phyloP scores from a whole-genome alignment of 1,140 invertebrate species.

The Drosophila nannoptera region DNA sequence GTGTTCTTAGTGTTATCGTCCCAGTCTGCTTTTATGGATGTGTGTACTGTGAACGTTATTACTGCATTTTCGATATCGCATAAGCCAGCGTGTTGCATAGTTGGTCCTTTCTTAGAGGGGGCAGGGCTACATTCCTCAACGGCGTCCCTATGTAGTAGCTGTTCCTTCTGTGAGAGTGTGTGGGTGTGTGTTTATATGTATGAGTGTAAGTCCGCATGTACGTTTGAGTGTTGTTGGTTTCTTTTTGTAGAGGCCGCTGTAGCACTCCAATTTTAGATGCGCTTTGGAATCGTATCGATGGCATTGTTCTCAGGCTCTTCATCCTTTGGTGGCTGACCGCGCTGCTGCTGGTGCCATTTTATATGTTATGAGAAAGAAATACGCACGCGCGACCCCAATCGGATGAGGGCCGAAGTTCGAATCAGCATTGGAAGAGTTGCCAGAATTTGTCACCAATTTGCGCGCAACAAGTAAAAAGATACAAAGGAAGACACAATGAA shows the following conservation, averaged over 20 bases:
- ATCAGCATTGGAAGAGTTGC: constrained; percentile 28
- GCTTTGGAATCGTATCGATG: constrained; percentile 74
- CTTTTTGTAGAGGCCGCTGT: constrained; percentile 53
- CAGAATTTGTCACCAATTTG: constrained; percentile 31
- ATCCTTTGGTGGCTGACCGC: constrained; percentile 73
- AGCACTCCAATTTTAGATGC: constrained; percentile 65
- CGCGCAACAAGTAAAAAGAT: constrained; percentile 47
- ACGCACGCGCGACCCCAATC: constrained; percentile 11
- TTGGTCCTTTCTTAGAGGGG: constrained; percentile 22
- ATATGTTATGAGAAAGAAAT: not conserved
- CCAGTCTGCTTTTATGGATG: constrained; percentile 19
- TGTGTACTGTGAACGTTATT: constrained; percentile 21
- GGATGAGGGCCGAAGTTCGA: constrained; percentile 3
- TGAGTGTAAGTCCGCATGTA: constrained; percentile 1
- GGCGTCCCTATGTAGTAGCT: constrained; percentile 12
- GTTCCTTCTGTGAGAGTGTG: constrained; percentile 20
- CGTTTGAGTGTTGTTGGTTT: constrained; percentile 22
- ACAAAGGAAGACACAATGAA: constrained; percentile 58
- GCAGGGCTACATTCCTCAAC: constrained; percentile 14
- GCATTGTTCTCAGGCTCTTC: constrained; percentile 76
- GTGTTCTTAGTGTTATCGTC: constrained; percentile 18
- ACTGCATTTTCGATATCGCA: constrained; percentile 21
- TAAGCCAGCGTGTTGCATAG: constrained; percentile 19
- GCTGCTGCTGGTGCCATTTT: constrained; percentile 56
- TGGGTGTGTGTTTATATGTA: constrained; percentile 10